Percentiles rank a stretch among this genome's conserved stretches.
Evolutionary conservation across 1,140 invertebrate species (phyloP).

Genomic region (Pemphigus obesinymphae): DNA sequence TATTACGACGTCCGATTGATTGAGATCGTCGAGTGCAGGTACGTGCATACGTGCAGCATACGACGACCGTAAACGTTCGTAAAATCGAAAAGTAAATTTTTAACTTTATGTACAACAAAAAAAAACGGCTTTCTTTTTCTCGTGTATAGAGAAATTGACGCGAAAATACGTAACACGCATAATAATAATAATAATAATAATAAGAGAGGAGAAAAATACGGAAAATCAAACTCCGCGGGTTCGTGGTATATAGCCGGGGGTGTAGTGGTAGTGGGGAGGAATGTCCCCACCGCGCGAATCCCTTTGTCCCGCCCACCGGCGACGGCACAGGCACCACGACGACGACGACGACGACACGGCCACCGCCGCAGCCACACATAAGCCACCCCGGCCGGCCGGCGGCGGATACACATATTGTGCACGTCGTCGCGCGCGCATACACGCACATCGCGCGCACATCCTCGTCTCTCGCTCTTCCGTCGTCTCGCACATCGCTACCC

Average conservation of each 20-base stretch:
- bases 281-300: slow-evolving; percentile 29
- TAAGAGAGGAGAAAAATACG: background rate
- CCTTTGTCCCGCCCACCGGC: slow-evolving; percentile 33
- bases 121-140: no score
- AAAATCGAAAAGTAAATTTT: no score
- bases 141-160: no score
- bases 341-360: background rate
- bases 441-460: background rate
- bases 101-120: no score
- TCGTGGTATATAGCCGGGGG: no score
- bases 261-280: background rate
- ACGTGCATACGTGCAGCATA: background rate
- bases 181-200: background rate
- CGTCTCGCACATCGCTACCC: background rate
- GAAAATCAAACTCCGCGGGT: background rate
- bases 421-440: slow-evolving; percentile 31
- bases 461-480: background rate
- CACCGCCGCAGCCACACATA: slow-evolving; percentile 19
- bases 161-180: no score
- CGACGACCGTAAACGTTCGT: background rate
- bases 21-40: no score
- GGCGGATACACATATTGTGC: slow-evolving; percentile 35
- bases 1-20: no score
- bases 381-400: slow-evolving; percentile 26
- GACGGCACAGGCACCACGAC: background rate